Evolutionary conservation across 2,888 invertebrate species (phyloP).

Genomic region (Portevinia maculata): DNA sequence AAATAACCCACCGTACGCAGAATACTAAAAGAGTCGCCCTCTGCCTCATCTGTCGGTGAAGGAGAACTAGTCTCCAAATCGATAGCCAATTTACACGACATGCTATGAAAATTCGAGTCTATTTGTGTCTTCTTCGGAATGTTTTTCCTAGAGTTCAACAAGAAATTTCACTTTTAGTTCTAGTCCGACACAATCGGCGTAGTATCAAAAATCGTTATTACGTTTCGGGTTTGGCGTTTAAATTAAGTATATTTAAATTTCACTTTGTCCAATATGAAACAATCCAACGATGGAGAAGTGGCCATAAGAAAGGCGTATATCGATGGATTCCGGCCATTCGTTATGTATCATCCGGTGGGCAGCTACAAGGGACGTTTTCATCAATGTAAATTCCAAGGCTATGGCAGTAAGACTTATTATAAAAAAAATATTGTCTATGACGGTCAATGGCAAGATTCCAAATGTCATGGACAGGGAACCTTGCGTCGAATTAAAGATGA

Average conservation of each 20-base stretch:
- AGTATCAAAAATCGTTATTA: conserved; percentile 16
- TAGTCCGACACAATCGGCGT: conserved; percentile 45
- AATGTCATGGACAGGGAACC: conserved; percentile 79
- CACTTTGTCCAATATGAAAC: conserved; percentile 39
- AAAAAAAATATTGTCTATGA: conserved; percentile 79
- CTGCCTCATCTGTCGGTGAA: not conserved
- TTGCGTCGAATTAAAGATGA: conserved; percentile 77
- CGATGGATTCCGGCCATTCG: conserved; percentile 58
- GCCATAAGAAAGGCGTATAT: conserved; percentile 48
- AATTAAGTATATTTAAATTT: not conserved
- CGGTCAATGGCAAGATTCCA: conserved; percentile 79
- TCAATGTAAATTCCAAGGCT: conserved; percentile 77
- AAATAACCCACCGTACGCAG: no score
- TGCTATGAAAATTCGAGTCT: conserved; percentile 27
- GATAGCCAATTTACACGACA: conserved; percentile 50
- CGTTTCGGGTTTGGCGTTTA: not conserved
- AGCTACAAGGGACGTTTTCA: conserved; percentile 79
- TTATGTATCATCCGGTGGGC: conserved; percentile 67
- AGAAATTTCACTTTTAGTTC: conserved; percentile 49
- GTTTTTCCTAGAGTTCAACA: conserved; percentile 13
- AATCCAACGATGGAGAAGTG: conserved; percentile 29
- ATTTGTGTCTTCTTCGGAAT: not conserved
- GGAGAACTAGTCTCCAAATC: conserved; percentile 20
- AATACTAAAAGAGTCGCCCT: not conserved
- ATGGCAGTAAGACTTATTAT: conserved; percentile 77